Percentiles rank a stretch among this genome's conserved stretches.
These are phyloP conservation scores for Strongylocentrotus purpuratus DNA, from an alignment of 35 echinoderm and acorn worm species.

Conservation along the genomic window DNA sequence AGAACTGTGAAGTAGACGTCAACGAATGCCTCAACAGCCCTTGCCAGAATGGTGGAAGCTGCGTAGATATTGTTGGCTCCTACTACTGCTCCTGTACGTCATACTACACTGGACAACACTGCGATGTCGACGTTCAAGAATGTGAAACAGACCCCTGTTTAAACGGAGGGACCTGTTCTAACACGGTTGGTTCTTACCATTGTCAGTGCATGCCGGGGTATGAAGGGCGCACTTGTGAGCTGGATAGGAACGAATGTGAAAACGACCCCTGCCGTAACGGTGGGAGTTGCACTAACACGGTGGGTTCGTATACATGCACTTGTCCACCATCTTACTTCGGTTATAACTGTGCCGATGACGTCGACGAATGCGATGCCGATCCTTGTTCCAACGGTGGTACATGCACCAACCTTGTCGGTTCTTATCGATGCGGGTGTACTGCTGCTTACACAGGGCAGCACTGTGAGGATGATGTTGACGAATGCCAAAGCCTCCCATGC, in stretches of 20 bases:
- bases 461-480: conserved; percentile 61
- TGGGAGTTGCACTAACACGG: conserved; percentile 46
- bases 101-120: neutral
- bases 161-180: conserved; percentile 31
- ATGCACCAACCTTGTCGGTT: conserved; percentile 61
- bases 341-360: conserved; percentile 6
- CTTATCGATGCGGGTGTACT: conserved; percentile 65
- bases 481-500: conserved; percentile 60
- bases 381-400: neutral
- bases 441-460: conserved; percentile 67
- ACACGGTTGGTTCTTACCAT: neutral
- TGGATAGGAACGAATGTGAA: conserved; percentile 28
- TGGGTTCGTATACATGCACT: neutral
- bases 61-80: conserved; percentile 20
- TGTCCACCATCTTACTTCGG: conserved; percentile 37
- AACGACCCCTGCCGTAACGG: conserved; percentile 42
- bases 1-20: conserved; percentile 32
- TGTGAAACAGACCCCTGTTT: conserved; percentile 14
- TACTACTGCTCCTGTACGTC: conserved; percentile 25
- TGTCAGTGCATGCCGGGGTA: neutral
- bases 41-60: conserved; percentile 49
- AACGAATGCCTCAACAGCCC: conserved; percentile 28
- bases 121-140: conserved; percentile 34
- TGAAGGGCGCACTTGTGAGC: neutral
- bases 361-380: conserved; percentile 34